phyloP scores from a whole-genome alignment of 2,113 vertebrate species.

The Eleginops maclovinus region DNA sequence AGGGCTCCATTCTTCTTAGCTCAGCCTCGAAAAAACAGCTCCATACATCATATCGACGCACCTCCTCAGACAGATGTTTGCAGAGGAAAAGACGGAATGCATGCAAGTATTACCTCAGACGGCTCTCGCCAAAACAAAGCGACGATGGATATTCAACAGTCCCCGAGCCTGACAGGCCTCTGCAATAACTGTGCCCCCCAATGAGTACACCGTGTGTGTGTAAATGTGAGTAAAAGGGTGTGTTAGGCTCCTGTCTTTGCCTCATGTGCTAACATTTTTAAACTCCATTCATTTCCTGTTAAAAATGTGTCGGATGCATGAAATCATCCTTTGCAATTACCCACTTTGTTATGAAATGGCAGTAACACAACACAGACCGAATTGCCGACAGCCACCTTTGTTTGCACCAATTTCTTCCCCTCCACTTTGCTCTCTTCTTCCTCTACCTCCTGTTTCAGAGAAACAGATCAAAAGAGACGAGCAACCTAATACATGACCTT shows the following conservation, averaged over 20 bases:
- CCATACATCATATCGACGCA: conserved; percentile 57
- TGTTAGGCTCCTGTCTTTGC: conserved; percentile 2
- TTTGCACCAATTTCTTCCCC: conserved; percentile 20
- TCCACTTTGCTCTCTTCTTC: neutral
- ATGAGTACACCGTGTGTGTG: conserved; percentile 7
- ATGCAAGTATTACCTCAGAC: conserved; percentile 50
- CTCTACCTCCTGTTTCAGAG: conserved; percentile 6
- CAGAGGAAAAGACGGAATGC: conserved; percentile 45
- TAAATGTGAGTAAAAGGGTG: conserved; percentile 4
- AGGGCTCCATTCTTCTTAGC: conserved; percentile 65
- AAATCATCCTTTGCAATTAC: conserved; percentile 28
- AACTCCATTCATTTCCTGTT: conserved; percentile 10
- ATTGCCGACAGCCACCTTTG: conserved; percentile 4
- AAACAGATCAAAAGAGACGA: conserved; percentile 5
- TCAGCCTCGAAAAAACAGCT: conserved; percentile 64
- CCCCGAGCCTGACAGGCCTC: conserved; percentile 33
- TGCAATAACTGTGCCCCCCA: conserved; percentile 22
- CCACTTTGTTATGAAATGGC: conserved; percentile 24
- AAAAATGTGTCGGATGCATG: neutral
- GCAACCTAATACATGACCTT: conserved; percentile 13
- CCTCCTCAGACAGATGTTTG: conserved; percentile 56
- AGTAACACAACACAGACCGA: conserved; percentile 21
- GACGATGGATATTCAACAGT: conserved; percentile 41
- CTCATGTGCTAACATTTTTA: conserved; percentile 21
- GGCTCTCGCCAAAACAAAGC: conserved; percentile 45